These are phyloP conservation scores for Adelognathus sp. DNA, from an alignment of 2,888 invertebrate genomes.

Conservation along the genomic window DNA sequence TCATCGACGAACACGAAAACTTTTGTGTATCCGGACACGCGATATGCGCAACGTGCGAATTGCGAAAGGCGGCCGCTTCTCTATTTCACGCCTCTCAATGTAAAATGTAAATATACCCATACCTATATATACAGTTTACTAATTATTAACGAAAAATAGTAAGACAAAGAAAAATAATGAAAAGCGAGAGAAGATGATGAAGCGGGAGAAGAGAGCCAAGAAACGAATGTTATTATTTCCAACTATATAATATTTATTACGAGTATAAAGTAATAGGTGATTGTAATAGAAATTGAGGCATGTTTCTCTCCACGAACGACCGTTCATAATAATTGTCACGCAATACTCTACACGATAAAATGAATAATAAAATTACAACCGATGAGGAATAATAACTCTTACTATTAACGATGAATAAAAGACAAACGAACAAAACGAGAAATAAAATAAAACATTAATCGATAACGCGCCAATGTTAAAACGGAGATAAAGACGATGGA, in stretches of 20 bases:
- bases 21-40: neutral
- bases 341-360: slow-evolving; percentile 66
- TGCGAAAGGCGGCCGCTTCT: neutral
- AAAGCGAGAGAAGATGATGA: neutral
- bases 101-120: slow-evolving; percentile 60
- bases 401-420: slow-evolving; percentile 44
- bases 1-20: neutral
- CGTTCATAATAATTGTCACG: slow-evolving; percentile 63
- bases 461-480: slow-evolving; percentile 26
- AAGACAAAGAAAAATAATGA: slow-evolving; percentile 3
- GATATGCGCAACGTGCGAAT: neutral
- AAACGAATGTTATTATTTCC: slow-evolving; percentile 52
- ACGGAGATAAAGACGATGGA: slow-evolving; percentile 13
- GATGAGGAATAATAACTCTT: slow-evolving; percentile 42
- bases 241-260: slow-evolving; percentile 39
- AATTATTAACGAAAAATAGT: slow-evolving; percentile 6
- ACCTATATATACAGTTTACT: slow-evolving; percentile 23
- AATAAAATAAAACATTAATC: slow-evolving; percentile 5
- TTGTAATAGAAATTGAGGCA: slow-evolving; percentile 43
- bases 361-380: slow-evolving; percentile 43
- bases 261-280: slow-evolving; percentile 45
- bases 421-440: slow-evolving; percentile 18
- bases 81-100: slow-evolving; percentile 44
- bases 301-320: slow-evolving; percentile 45
- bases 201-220: slow-evolving; percentile 11